Percentiles rank a stretch among this genome's conserved stretches.
These are phyloP conservation scores for Proteles cristata DNA, from an alignment of 2,113 vertebrate species.

Conservation along the genomic window DNA sequence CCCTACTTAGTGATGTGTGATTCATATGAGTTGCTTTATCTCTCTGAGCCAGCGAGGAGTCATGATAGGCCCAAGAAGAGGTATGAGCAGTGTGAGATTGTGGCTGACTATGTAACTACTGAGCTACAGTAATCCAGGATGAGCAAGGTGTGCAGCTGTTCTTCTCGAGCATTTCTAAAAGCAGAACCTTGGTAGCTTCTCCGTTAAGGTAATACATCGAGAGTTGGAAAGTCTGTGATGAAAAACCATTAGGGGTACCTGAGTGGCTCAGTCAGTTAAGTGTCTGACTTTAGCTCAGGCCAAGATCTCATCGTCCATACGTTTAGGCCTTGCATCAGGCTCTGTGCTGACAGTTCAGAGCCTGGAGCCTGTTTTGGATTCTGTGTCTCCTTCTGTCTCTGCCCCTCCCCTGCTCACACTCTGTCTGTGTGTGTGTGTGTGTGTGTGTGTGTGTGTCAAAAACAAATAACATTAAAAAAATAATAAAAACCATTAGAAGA, in stretches of 20 bases:
- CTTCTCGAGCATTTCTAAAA: background rate
- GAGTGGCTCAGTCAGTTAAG: too few species aligned
- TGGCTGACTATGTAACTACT: background rate
- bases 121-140: background rate
- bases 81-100: background rate
- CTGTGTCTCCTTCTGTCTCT: too few species aligned
- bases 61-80: background rate
- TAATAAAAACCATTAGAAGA: background rate
- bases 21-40: background rate
- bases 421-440: too few species aligned
- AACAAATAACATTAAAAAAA: too few species aligned
- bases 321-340: too few species aligned
- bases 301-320: too few species aligned
- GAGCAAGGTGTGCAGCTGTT: fast-evolving
- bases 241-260: background rate
- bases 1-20: background rate
- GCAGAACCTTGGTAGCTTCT: background rate
- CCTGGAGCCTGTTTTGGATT: too few species aligned
- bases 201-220: background rate
- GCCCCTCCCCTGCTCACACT: too few species aligned
- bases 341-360: too few species aligned
- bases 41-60: background rate
- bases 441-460: too few species aligned
- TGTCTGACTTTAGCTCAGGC: too few species aligned
- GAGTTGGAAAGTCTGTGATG: background rate